Base-by-base conservation (phyloP, 1,140 invertebrate genomes). In the Conopomorpha cramerella region DNA sequence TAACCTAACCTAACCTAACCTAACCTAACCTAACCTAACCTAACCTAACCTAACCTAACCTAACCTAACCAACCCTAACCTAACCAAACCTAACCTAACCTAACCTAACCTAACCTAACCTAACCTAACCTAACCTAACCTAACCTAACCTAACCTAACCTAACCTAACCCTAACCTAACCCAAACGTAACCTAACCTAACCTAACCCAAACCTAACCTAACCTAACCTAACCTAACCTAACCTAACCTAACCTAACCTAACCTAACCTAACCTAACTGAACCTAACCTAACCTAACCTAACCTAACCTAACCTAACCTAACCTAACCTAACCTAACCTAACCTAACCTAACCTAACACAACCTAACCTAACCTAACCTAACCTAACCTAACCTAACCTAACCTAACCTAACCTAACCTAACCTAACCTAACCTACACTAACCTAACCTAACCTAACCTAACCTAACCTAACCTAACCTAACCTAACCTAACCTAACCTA, bases 241-340 rank as follows among this genome's bases (percentile, higher is more conserved):
- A 38, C 43, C 46, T 46, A 45, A 30, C 45, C 46, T 41, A 43
- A 31, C 38, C 41, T 46, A 43, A 38, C 32, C 41, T 38, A 45
- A 42, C 45, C 46, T 47, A 46, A 36, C 37, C 41, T 41, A 43
- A 43, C 43, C n/a, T n/a, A n/a, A n/a, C n/a, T n/a, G n/a, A n/a
- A n/a, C n/a, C n/a, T n/a, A n/a, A n/a, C n/a, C n/a, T 43, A 47
- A 47, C 43, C 36, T 43, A 50, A 51, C 46, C 46, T 46, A 50
- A 51, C 37, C 43, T 44, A 48, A 41, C 43, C 38, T 39, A 51
- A 48, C 34, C 34, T 44, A 48, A 35, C 46, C 34, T 35, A 35
- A 35, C 34, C 34, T 35, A 35, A 35, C 34, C 34, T 35, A 35
- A 35, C 34, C 34, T 19, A 35, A 35, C 26, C 26, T 27, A 27